Evolutionary conservation across 2,888 invertebrate species (phyloP).

Genomic region (Crossocerus cetratus): DNA sequence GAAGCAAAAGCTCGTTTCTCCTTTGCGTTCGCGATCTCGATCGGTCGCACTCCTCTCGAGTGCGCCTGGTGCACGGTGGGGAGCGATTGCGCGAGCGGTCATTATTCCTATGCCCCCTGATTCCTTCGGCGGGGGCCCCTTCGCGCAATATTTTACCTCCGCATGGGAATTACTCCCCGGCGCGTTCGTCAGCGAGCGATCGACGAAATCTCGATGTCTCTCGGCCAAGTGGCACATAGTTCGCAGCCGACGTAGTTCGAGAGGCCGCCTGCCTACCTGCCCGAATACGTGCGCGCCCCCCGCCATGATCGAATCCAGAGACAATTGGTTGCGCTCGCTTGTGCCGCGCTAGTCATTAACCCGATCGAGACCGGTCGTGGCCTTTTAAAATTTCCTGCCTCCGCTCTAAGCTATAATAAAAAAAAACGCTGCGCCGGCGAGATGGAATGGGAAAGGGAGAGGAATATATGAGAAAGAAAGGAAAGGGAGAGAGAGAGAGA

Average conservation of each 20-base stretch:
- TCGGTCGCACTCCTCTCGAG: conserved; percentile 17
- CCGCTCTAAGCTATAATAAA: too few relatives aligned
- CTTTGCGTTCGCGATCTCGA: conserved; percentile 44
- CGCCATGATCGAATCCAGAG: too few relatives aligned
- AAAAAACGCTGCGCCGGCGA: not conserved
- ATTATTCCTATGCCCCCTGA: conserved; percentile 28
- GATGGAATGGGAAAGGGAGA: conserved; percentile 10
- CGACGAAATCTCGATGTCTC: conserved; percentile 1
- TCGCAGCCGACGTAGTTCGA: too few relatives aligned
- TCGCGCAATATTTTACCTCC: not conserved
- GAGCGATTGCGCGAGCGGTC: conserved; percentile 10
- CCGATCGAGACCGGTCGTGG: conserved; percentile 1
- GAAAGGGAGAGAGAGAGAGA: conserved; percentile 13
- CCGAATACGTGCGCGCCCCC: too few relatives aligned
- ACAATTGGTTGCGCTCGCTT: conserved; percentile 1
- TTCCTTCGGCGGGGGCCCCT: conserved; percentile 13
- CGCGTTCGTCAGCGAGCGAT: not conserved
- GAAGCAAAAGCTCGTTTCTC: conserved; percentile 13
- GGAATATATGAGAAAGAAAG: not conserved
- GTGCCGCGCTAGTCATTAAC: conserved; percentile 2
- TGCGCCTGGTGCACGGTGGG: conserved; percentile 21
- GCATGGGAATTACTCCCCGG: not conserved
- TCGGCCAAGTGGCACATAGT: not conserved
- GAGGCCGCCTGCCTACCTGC: too few relatives aligned
- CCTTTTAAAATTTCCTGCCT: too few relatives aligned